Evolutionary conservation across 2,113 vertebrate species (phyloP).

Genomic region (Esox niger): DNA sequence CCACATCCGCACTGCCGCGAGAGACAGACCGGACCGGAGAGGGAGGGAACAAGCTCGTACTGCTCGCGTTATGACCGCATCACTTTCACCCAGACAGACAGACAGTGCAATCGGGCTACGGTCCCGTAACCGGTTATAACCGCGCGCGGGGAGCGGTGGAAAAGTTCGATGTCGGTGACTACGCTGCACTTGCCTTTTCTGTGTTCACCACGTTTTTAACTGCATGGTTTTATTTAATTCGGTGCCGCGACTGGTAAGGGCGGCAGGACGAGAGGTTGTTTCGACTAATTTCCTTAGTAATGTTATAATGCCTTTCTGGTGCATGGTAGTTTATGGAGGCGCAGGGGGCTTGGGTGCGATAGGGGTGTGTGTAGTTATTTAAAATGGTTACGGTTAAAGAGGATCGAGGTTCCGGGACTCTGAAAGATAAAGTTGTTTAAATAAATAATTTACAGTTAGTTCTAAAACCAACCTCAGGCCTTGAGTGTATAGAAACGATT

Average conservation of each 20-base stretch:
- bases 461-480: no score
- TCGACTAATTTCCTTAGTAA: background rate
- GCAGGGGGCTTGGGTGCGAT: no score
- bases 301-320: no score
- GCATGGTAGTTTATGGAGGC: slow-evolving; percentile 27
- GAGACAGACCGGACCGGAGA: slow-evolving; percentile 51
- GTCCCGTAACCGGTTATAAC: slow-evolving; percentile 33
- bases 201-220: slow-evolving; percentile 6
- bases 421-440: no score
- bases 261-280: background rate
- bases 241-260: background rate
- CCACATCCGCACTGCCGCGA: slow-evolving; percentile 73
- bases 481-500: no score
- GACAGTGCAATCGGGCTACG: slow-evolving; percentile 15
- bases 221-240: no score
- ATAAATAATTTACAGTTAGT: no score
- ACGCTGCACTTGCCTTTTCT: slow-evolving; percentile 24
- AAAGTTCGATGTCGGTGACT: slow-evolving; percentile 36
- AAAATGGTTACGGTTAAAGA: no score
- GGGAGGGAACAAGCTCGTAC: slow-evolving; percentile 38
- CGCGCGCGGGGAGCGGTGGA: slow-evolving; percentile 32
- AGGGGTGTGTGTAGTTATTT: no score
- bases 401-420: no score
- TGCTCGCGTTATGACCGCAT: slow-evolving; percentile 74
- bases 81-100: slow-evolving; percentile 52